Evolutionary conservation across 2,113 vertebrate genomes (phyloP).

Genomic region (Cettia cetti): DNA sequence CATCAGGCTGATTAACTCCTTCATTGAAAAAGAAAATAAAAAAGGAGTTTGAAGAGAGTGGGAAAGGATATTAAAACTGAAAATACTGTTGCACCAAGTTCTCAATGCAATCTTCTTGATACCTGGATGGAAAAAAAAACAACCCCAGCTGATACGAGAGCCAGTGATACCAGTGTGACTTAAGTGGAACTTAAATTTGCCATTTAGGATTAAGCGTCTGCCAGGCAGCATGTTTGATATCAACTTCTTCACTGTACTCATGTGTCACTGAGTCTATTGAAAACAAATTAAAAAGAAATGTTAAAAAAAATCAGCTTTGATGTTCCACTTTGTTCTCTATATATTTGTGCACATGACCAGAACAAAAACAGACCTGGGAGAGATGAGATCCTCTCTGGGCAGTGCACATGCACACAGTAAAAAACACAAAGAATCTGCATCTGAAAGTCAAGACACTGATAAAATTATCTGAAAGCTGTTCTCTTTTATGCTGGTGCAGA

Average conservation of each 20-base stretch:
- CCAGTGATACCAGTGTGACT: not conserved
- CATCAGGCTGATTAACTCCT: conserved; percentile 96
- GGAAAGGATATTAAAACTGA: not conserved
- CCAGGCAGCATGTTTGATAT: not conserved
- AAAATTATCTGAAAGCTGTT: not conserved
- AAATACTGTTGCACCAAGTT: not conserved
- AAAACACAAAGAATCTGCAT: not conserved
- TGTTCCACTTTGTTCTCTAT: not conserved
- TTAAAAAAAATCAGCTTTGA: not conserved
- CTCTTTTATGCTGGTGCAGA: not conserved
- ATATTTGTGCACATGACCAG: not conserved
- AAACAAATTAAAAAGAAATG: not conserved
- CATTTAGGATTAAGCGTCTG: not conserved
- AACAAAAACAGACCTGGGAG: not conserved
- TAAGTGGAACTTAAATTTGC: not conserved
- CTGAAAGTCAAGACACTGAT: not conserved
- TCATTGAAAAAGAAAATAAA: not conserved
- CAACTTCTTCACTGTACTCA: not conserved
- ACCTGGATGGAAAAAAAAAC: not conserved
- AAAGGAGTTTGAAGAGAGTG: not conserved
- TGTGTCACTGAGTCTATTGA: not conserved
- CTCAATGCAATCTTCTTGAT: not conserved
- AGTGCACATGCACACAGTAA: not conserved
- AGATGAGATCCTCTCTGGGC: not conserved
- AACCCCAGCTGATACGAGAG: not conserved